Percentiles rank a stretch among this genome's conserved stretches.
phyloP scores from a whole-genome alignment of 2,113 vertebrate genomes.

The Sorex fumeus region DNA sequence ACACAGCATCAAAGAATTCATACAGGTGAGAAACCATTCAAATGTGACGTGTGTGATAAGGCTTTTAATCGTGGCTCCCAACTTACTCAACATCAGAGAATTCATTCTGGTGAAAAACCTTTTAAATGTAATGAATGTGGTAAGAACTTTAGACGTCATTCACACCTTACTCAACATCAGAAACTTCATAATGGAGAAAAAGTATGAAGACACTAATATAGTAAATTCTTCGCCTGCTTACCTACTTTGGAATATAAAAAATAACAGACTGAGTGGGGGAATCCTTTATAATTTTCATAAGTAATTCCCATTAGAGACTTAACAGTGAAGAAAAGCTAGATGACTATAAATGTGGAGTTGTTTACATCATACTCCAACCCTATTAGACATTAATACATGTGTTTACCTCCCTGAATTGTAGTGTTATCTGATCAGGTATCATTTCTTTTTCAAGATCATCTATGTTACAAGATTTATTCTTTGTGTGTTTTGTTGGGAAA shows the following conservation, averaged over 20 bases:
- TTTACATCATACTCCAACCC: slow-evolving; percentile 16
- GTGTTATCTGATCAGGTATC: neutral
- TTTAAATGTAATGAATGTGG: slow-evolving; percentile 63
- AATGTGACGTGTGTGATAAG: slow-evolving; percentile 66
- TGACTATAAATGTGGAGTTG: neutral
- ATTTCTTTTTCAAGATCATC: neutral
- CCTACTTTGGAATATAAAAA: neutral
- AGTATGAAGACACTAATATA: neutral
- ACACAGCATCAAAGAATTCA: slow-evolving; percentile 75
- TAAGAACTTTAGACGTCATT: slow-evolving; percentile 55
- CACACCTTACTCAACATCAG: slow-evolving; percentile 48
- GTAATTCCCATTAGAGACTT: slow-evolving; percentile 2
- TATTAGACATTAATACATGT: slow-evolving; percentile 11
- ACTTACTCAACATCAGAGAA: slow-evolving; percentile 70
- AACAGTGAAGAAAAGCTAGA: neutral
- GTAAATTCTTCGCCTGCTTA: neutral
- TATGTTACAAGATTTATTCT: neutral
- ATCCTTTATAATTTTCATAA: neutral
- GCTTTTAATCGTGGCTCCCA: slow-evolving; percentile 69
- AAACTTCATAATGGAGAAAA: slow-evolving; percentile 49
- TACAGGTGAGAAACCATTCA: slow-evolving; percentile 73
- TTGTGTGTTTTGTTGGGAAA: neutral
- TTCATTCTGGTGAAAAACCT: slow-evolving; percentile 75
- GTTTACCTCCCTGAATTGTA: neutral
- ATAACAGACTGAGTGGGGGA: neutral